Conservation (phyloP, 2,113 vertebrate genomes). For the Myrmophylax atrothorax region DNA sequence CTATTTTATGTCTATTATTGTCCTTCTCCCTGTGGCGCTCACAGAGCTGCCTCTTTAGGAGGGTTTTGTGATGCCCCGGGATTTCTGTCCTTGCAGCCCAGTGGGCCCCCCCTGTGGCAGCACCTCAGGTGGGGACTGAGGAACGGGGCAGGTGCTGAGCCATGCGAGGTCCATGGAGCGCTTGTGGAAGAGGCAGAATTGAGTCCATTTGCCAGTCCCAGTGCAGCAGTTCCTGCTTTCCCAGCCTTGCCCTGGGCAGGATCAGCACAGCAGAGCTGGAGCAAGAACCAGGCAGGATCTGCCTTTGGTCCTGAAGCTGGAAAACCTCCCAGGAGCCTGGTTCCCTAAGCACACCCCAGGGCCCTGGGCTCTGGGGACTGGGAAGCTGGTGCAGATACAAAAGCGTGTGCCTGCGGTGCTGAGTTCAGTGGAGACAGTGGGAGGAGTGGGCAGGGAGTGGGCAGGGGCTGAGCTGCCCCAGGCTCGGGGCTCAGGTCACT, state of each 20-base stretch:
- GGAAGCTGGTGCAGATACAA: neutral
- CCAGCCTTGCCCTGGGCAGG: neutral
- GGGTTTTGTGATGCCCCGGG: neutral
- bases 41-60: fast-evolving
- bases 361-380: neutral
- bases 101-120: neutral
- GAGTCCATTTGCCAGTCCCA: neutral
- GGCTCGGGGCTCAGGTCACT: neutral
- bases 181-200: neutral
- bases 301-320: neutral
- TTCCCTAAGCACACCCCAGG: fast-evolving
- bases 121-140: fast-evolving
- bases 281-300: neutral
- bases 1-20: neutral
- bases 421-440: neutral
- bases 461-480: neutral
- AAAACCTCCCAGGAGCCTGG: neutral
- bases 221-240: neutral
- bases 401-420: fast-evolving
- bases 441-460: neutral
- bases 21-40: neutral
- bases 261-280: neutral
- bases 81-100: neutral
- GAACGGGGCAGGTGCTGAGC: neutral
- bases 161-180: neutral